phyloP scores from a whole-genome alignment of 2,113 vertebrate genomes.

The Phylloscopus trochilus region DNA sequence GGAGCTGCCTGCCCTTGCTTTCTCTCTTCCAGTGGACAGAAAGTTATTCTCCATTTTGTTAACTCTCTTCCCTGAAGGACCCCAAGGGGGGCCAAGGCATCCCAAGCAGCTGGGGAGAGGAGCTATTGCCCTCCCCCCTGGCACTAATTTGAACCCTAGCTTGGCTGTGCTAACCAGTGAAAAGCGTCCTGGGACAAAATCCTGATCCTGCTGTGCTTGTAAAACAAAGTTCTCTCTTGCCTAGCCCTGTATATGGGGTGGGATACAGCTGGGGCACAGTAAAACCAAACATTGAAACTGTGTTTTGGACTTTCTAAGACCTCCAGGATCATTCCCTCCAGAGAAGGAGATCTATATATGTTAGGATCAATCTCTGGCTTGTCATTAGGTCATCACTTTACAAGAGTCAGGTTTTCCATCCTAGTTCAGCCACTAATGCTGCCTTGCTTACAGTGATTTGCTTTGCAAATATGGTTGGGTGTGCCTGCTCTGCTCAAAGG shows the following conservation, averaged over 20 bases:
- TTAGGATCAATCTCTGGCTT: not conserved
- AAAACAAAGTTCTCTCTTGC: not conserved
- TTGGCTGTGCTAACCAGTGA: not conserved
- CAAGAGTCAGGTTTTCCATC: not conserved
- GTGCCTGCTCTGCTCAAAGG: not conserved
- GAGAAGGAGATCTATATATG: not conserved
- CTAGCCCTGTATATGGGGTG: not conserved
- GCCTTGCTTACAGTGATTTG: not conserved
- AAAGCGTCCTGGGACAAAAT: not conserved
- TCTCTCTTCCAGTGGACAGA: not conserved
- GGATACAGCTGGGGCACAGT: not conserved
- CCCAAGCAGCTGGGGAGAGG: fast-evolving
- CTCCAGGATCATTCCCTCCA: not conserved
- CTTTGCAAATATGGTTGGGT: not conserved
- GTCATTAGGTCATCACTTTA: not conserved
- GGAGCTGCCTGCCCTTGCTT: fast-evolving
- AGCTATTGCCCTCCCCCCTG: not conserved
- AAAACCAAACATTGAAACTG: not conserved
- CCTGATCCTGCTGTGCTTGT: fast-evolving
- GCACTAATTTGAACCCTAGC: fast-evolving
- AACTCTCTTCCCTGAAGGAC: not conserved
- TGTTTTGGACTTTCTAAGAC: not conserved
- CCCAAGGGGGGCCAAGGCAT: not conserved
- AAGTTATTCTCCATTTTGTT: not conserved
- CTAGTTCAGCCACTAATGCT: not conserved